phyloP scores from a whole-genome alignment of 2,888 invertebrate species.

The Molanna angustata region DNA sequence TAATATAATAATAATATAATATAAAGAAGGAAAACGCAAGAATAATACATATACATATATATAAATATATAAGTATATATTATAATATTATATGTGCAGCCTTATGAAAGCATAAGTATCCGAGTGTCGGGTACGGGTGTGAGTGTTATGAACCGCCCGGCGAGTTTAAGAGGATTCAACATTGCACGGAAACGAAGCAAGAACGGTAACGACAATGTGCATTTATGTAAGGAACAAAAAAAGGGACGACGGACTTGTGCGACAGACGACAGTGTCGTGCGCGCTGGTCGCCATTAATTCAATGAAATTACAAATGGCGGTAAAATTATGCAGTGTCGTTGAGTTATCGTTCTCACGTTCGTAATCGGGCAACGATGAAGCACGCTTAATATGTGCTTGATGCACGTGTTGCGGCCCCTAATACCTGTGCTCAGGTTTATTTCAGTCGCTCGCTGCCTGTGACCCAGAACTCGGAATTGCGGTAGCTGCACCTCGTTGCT shows the following conservation, averaged over 20 bases:
- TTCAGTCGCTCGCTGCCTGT: constrained; percentile 91
- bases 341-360: no score
- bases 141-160: constrained; percentile 20
- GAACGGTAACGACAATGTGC: background rate
- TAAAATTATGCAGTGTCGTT: no score
- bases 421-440: constrained; percentile 96
- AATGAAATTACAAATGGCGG: no score
- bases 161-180: no score
- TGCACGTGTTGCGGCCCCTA: constrained; percentile 37
- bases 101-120: constrained; percentile 17
- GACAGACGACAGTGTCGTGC: no score
- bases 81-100: constrained; percentile 9
- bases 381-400: constrained; percentile 1
- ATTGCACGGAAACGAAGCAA: constrained; percentile 11
- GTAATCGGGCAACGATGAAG: no score
- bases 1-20: background rate
- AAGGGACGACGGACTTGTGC: no score
- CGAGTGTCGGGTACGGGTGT: constrained; percentile 12
- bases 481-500: constrained; percentile 94
- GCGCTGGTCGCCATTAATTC: no score
- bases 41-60: constrained; percentile 3
- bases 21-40: constrained; percentile 25
- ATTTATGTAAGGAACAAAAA: no score
- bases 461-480: constrained; percentile 95
- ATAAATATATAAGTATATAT: background rate